Base-by-base conservation (phyloP, 2,888 invertebrate genomes). In the Sphinx pinastri region DNA sequence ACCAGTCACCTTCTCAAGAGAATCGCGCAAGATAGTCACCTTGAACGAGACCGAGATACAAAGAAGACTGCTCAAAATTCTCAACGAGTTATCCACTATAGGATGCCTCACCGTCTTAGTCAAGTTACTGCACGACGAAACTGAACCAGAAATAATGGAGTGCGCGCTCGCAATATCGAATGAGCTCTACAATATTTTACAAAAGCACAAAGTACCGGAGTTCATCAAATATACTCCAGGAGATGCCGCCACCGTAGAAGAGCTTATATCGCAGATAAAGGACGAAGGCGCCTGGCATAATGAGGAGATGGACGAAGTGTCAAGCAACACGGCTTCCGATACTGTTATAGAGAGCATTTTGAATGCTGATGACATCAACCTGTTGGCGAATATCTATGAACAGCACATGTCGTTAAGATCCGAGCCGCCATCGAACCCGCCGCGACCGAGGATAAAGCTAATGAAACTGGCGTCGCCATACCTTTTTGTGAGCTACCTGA, bases 1-100 rank as follows among this genome's bases (percentile, higher is more conserved):
- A 0, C 95, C 95, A 0, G 96, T 97, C 0, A 97, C 97, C 0
- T 97, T 97, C 84, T 97, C 97, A 0, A 96, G 95, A 80, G 97
- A 97, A 84, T 94, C 96, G 7, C 94, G 96, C 71, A 97, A 97
- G 88, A 98, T 97, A 25, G 96, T 97, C 4, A 95, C 95, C 0
- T 86, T 98, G 12, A 96, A 96, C 45, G 95, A 95, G 71, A 86
- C 86, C 0, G 97, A 97, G 87, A 95, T 96, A 67, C 95, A 95
- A 77, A 95, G 89, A 73, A 91, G 97, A 71, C 88, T 97, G 4
- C 87, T 94, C 12, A 96, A 96, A 86, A 95, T 96, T 12, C 84
- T 97, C 45, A 94, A 95, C 0, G 96, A 96, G 76, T 86, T 97
- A n/a, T 95, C 96, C 0, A 88, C 94, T 1, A 95, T 95, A 31